Evolutionary conservation across 2,797 vertebrate species (phyloP).

Genomic region (Chelonia mydas): DNA sequence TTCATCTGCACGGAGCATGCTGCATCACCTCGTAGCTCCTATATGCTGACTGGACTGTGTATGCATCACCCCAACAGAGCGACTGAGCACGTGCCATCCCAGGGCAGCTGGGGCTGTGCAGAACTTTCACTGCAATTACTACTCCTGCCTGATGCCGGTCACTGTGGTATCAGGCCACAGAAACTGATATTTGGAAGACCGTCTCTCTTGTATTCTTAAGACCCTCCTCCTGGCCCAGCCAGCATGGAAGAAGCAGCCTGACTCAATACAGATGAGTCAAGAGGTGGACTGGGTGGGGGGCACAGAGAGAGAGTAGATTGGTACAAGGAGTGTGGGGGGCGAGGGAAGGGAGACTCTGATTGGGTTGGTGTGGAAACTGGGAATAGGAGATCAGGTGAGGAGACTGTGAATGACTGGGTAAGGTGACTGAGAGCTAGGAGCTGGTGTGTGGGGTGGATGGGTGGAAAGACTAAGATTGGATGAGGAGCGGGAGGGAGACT

Average conservation of each 20-base stretch:
- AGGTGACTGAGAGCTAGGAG: neutral
- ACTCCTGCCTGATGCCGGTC: neutral
- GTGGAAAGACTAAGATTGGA: neutral
- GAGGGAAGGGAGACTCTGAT: neutral
- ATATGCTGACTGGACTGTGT: no score
- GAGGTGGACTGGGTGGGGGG: neutral
- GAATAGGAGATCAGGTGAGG: neutral
- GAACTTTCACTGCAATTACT: no score
- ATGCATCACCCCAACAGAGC: no score
- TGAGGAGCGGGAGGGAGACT: neutral
- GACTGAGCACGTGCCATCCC: no score
- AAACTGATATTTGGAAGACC: neutral
- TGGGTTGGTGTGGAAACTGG: neutral
- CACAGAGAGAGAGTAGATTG: neutral
- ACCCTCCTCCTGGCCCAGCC: neutral
- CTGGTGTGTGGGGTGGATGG: no score
- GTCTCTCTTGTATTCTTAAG: neutral
- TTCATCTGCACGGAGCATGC: neutral
- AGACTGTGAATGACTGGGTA: neutral
- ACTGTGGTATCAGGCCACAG: neutral
- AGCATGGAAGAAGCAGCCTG: neutral
- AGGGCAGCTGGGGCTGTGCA: no score
- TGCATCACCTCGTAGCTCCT: fast-evolving
- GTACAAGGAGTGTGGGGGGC: neutral
- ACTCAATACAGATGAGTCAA: neutral